Percentiles rank a stretch among this genome's conserved stretches.
These are phyloP conservation scores for Motacilla tschutschensis DNA, from an alignment of 2,113 vertebrate species.

Conservation along the genomic window DNA sequence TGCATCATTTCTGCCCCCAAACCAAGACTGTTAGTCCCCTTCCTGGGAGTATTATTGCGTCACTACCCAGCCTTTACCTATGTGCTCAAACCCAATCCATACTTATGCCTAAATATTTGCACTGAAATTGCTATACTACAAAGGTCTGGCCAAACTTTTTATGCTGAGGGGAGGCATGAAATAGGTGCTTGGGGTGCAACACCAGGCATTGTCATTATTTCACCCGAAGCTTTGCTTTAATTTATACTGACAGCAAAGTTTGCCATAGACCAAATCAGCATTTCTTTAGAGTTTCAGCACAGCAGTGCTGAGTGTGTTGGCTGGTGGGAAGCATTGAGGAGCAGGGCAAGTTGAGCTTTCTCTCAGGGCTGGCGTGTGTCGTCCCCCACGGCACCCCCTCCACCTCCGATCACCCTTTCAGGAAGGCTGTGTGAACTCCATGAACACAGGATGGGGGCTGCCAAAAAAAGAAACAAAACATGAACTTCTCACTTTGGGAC, in stretches of 20 bases:
- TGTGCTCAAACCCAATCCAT: rapidly evolving
- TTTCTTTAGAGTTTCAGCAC: neutral
- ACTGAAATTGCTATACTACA: rapidly evolving
- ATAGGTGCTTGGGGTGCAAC: rapidly evolving
- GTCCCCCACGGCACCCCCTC: neutral
- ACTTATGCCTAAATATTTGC: neutral
- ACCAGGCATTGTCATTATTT: neutral
- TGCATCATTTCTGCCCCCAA: neutral
- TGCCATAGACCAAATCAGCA: neutral
- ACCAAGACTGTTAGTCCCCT: neutral
- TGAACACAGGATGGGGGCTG: neutral
- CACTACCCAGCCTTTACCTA: neutral
- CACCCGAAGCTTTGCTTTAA: neutral
- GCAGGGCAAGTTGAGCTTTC: neutral
- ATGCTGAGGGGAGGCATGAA: rapidly evolving
- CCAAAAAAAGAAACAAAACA: neutral
- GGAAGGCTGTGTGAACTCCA: conserved; percentile 31
- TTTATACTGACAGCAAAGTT: neutral
- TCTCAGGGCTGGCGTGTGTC: neutral
- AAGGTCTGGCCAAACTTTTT: neutral
- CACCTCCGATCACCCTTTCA: neutral
- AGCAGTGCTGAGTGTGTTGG: neutral
- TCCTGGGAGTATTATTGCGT: neutral
- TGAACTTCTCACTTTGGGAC: neutral
- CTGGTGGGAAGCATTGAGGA: neutral